Conservation (phyloP, 2,888 invertebrate genomes). For the Abrostola triplasia region DNA sequence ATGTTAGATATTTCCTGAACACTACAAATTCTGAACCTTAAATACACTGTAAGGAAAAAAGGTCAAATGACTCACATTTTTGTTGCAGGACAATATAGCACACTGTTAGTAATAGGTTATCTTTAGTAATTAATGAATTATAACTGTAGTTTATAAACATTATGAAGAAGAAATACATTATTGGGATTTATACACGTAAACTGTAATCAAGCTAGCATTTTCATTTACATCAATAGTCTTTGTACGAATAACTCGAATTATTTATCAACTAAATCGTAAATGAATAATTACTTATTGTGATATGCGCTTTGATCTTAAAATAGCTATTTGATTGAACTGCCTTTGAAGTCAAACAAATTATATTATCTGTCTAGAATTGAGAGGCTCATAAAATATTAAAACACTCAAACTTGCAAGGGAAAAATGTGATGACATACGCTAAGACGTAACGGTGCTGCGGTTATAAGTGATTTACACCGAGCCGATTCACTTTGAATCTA, state of each 20-base stretch:
- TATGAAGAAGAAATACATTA: no score
- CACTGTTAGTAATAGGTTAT: no score
- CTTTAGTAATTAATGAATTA: no score
- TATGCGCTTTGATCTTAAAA: no score
- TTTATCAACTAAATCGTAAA: no score
- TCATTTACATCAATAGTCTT: no score
- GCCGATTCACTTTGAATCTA: constrained; percentile 34
- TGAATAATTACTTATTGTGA: no score
- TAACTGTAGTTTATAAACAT: no score
- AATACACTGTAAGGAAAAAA: neutral
- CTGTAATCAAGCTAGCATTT: no score
- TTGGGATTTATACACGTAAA: no score
- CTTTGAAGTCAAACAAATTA: constrained; percentile 13
- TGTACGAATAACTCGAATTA: no score
- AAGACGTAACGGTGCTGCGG: constrained; percentile 13
- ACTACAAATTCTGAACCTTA: neutral
- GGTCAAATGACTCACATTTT: neutral
- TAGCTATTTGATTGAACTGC: neutral
- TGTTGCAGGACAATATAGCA: neutral
- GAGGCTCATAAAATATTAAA: constrained; percentile 19
- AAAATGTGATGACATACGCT: neutral
- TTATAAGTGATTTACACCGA: constrained; percentile 29
- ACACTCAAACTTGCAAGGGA: neutral
- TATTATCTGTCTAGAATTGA: constrained; percentile 26
- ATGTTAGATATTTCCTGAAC: constrained; percentile 1